A percentile compares a stretch with the other conserved stretches of the same genome.
phyloP scores from a whole-genome alignment of 2,888 invertebrate genomes.

The Chrysotoxum bicinctum region DNA sequence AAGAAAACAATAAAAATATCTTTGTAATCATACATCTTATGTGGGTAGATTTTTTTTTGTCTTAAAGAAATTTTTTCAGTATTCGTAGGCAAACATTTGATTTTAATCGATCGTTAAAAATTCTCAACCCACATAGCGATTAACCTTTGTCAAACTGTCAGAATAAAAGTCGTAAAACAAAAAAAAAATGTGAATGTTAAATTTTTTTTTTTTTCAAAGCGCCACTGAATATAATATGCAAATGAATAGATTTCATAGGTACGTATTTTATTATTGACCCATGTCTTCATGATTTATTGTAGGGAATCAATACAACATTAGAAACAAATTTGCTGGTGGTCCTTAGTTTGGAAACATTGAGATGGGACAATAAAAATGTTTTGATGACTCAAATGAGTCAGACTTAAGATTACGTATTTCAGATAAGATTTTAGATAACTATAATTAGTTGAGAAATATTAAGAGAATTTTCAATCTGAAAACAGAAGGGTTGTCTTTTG shows the following conservation, averaged over 20 bases:
- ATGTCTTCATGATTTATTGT: conserved; percentile 19
- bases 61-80: too few relatives aligned
- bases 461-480: not conserved
- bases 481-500: not conserved
- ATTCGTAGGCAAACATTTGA: not conserved
- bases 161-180: conserved; percentile 3
- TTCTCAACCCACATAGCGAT: conserved; percentile 19
- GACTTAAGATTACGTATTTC: too few relatives aligned
- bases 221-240: conserved; percentile 25
- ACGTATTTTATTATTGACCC: conserved; percentile 1
- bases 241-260: conserved; percentile 3
- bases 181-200: not conserved
- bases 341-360: not conserved
- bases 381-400: not conserved
- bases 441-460: not conserved
- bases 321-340: not conserved
- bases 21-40: too few relatives aligned
- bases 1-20: too few relatives aligned
- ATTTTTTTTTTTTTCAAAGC: not conserved
- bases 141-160: conserved; percentile 47
- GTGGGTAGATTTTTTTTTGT: too few relatives aligned
- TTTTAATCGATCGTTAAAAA: conserved; percentile 28
- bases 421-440: not conserved
- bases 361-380: not conserved
- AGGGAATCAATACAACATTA: not conserved